A percentile compares a stretch with the other conserved stretches of the same genome.
phyloP scores from a whole-genome alignment of 1,140 invertebrate genomes.

The Fopius arisanus region DNA sequence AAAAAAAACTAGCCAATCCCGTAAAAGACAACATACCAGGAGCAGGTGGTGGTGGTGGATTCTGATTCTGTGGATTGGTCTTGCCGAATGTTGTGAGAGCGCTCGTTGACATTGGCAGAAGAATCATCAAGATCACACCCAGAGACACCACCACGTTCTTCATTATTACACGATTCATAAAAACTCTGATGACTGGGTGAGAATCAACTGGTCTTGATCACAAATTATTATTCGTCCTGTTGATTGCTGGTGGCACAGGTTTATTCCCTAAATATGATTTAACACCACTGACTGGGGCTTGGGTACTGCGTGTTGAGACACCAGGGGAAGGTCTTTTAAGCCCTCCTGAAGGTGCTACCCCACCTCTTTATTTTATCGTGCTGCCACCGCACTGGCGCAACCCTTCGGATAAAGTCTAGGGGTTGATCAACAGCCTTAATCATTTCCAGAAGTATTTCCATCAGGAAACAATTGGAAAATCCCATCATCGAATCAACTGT shows the following conservation, averaged over 20 bases:
- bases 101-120: slow-evolving; percentile 63
- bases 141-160: slow-evolving; percentile 43
- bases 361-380: slow-evolving; percentile 35
- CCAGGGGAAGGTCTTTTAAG: slow-evolving; percentile 58
- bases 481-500: no score
- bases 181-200: background rate
- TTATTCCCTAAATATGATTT: no score
- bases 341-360: slow-evolving; percentile 49
- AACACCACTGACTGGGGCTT: slow-evolving; percentile 35
- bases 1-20: slow-evolving; percentile 23
- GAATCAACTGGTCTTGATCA: background rate
- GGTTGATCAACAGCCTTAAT: no score
- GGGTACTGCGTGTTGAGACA: slow-evolving; percentile 56
- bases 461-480: no score
- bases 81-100: slow-evolving; percentile 76
- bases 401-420: background rate
- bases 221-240: no score
- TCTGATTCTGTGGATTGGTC: slow-evolving; percentile 65
- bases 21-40: slow-evolving; percentile 65
- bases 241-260: background rate
- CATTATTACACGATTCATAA: slow-evolving; percentile 44
- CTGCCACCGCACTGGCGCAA: slow-evolving; percentile 43
- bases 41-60: slow-evolving; percentile 65
- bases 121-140: slow-evolving; percentile 41
- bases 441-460: no score